phyloP scores from a whole-genome alignment of 2,797 vertebrate genomes.

The Pipistrellus nathusii region DNA sequence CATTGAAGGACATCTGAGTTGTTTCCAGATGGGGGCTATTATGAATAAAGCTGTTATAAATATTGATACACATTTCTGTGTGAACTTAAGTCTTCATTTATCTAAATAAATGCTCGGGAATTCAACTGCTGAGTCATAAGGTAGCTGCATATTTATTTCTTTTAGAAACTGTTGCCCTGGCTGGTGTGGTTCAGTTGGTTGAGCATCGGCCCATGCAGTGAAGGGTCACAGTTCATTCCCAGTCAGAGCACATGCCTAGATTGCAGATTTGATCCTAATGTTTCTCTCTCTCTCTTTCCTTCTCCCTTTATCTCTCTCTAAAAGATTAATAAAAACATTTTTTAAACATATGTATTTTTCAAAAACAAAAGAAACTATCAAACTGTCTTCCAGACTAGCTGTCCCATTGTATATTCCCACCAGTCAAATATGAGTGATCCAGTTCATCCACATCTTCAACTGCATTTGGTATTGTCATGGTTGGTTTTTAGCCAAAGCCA shows the following conservation, averaged over 20 bases:
- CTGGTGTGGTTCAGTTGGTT: not conserved
- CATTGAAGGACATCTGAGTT: not conserved
- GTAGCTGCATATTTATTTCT: not conserved
- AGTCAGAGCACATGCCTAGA: not conserved
- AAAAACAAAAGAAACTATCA: not conserved
- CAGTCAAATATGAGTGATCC: not conserved
- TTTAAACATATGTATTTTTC: not conserved
- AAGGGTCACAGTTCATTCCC: not conserved
- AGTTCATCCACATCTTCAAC: not conserved
- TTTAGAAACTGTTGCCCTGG: conserved; percentile 5
- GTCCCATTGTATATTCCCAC: not conserved
- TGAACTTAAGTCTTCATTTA: conserved; percentile 20
- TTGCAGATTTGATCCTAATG: not conserved
- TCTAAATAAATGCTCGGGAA: not conserved
- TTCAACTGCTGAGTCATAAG: not conserved
- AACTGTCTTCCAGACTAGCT: not conserved
- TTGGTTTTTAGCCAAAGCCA: conserved; percentile 57
- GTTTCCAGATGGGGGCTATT: not conserved
- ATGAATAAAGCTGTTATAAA: not conserved
- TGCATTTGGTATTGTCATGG: not conserved
- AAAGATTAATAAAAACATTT: not conserved
- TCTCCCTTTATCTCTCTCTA: not conserved
- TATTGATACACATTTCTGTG: not conserved
- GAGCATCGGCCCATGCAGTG: not conserved
- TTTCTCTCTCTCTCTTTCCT: not conserved